Evolutionary conservation across 2,888 invertebrate species (phyloP).

Genomic region (Anoplius nigerrimus): DNA sequence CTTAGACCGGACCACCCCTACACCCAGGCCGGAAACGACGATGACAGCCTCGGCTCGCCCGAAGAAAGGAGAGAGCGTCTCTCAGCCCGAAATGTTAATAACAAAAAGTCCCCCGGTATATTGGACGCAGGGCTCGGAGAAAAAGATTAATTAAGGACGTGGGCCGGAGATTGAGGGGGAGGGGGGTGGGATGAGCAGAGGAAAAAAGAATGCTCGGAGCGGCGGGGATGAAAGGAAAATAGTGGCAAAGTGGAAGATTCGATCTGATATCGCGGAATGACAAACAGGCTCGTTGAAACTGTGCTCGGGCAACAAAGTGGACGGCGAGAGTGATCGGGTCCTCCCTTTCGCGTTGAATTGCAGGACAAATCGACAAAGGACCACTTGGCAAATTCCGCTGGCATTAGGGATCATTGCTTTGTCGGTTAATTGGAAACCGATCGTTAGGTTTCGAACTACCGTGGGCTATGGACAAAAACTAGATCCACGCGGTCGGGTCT

Average conservation of each 20-base stretch:
- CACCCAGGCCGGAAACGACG: not conserved
- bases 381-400: not conserved
- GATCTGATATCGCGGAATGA: not conserved
- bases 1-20: not conserved
- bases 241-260: not conserved
- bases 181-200: not conserved
- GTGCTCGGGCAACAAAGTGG: not conserved
- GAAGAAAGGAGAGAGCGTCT: not conserved
- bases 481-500: no score
- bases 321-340: no score
- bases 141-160: conserved; percentile 61
- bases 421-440: not conserved
- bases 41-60: not conserved
- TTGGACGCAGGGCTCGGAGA: conserved; percentile 51
- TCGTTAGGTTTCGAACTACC: not conserved
- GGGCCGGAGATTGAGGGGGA: not conserved
- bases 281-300: not conserved
- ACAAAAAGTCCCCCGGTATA: conserved; percentile 54
- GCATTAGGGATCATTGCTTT: not conserved
- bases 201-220: not conserved
- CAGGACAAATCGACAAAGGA: not conserved
- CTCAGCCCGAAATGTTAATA: conserved; percentile 56
- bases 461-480: not conserved
- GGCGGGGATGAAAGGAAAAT: not conserved
- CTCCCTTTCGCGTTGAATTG: not conserved